Evolutionary conservation across 92 coral and sea anemone species (phyloP), one percentile per base, ranked within the genome.

Genomic region (Actinernus sp.): DNA sequence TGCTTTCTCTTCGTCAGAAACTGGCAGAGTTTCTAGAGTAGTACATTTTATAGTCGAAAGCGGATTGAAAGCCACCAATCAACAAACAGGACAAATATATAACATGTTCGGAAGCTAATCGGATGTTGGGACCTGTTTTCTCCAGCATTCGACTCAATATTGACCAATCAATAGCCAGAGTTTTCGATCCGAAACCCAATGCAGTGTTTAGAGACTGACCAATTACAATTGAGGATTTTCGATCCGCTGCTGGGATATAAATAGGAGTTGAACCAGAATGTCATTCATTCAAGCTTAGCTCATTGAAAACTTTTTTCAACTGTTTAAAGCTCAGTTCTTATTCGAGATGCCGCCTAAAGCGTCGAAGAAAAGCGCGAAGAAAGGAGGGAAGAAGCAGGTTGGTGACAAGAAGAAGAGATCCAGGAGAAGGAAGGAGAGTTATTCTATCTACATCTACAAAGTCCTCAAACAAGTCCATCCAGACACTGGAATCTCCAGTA

Each of bases 381-480:
- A 26, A 39, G 12, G 48, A 14, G 33, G 45, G 34, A 34, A 34
- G 41, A 34, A 34, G 41, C 41, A 34, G 41, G 41, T 14, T 34
- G 75, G 56, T 3, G 53, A n/a, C 4, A 68, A 68, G 54, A 55
- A 36, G 18, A 68, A 54, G 63, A 68, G 29, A 49, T n/a, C 51
- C 54, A 68, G 48, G 33, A 68, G 37, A 27, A 36, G 75, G 43
- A 68, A 27, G 28, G 41, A 34, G 41, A 34, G 41, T 34, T 34
- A 34, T 34, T 34, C 41, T 14, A 34, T 34, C 41, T 34, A 34
- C 41, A 34, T n/a, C n/a, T n/a, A n/a, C n/a, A n/a, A n/a, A n/a
- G n/a, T n/a, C n/a, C n/a, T n/a, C n/a, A n/a, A 88, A 74, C 95
- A 88, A 88, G 95, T 88, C 61, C 95, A 88, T 72, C 95, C 95